Evolutionary conservation across 2,113 vertebrate species (phyloP).

Genomic region (Bombycilla garrulus): DNA sequence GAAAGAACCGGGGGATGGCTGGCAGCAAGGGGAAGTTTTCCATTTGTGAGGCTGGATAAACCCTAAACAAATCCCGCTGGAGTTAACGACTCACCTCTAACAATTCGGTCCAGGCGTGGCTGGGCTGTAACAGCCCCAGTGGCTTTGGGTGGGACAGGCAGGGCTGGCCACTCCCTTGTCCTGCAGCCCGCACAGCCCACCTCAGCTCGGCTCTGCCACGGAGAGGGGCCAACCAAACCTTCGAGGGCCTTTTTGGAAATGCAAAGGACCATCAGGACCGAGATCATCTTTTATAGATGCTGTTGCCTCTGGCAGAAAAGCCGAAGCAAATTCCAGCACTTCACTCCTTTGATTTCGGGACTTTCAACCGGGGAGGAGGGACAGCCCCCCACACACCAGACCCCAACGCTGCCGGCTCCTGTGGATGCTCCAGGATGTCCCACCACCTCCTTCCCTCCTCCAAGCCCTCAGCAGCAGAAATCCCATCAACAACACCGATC

Average conservation of each 20-base stretch:
- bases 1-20: background rate
- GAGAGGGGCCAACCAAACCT: background rate
- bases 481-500: background rate
- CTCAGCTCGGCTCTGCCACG: accelerated
- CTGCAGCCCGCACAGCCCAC: background rate
- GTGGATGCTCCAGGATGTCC: background rate
- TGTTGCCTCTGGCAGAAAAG: background rate
- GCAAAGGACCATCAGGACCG: background rate
- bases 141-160: background rate
- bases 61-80: background rate
- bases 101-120: accelerated
- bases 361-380: background rate
- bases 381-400: background rate
- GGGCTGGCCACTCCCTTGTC: background rate
- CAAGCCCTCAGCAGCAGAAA: background rate
- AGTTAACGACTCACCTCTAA: background rate
- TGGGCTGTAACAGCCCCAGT: accelerated
- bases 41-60: background rate
- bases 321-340: background rate
- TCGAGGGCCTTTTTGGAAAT: background rate
- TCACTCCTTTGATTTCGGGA: background rate
- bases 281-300: slow-evolving; percentile 39
- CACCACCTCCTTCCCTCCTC: background rate
- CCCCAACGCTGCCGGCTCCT: background rate
- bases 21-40: background rate